Evolutionary conservation across 2,797 vertebrate genomes (phyloP), one percentile per base, ranked within the genome.

Genomic region (Echeneis naucrates): DNA sequence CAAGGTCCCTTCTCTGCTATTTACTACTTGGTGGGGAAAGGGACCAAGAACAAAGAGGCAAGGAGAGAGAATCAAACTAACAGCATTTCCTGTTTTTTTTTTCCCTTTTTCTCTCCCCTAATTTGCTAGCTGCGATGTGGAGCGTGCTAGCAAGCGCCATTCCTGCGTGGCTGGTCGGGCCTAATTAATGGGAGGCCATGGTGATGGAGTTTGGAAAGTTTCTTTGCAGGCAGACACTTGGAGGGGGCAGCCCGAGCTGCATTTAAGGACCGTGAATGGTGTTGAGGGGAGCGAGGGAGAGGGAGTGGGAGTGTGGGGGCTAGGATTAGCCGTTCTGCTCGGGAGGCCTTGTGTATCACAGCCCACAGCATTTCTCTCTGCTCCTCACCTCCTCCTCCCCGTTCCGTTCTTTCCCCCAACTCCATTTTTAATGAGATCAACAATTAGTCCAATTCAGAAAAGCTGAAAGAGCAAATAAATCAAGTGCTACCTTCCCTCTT

Each of bases 311-410:
- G 86, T 24, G 82, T 67, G 75, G 82, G 84, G 82, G 88, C 89
- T 84, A 82, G 94, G 94, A 95, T 95, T 94, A 94, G 92, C 90
- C 89, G 93, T 95, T 95, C 92, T 95, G 93, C 93, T 93, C 93
- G 86, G 92, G 75, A 94, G 92, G 92, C 89, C 93, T 93, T 93
- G 92, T 94, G 92, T 90, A 93, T 94, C 92, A 89, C 88, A 88
- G 89, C 93, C 92, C 89, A 92, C 88, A 93, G 92, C 89, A 57
- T 91, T 89, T 87, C 86, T 83, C 86, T 79, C 82, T 65, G 30
- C 78, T 82, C 76, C 77, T 75, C 72, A 32, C 68, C 77, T 50
- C 87, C 84, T 76, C 85, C 83, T 71, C 74, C 77, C 54, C 67
- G 71, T 75, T 87, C 81, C 51, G 21, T 85, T 85, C 80, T 83